phyloP scores from a whole-genome alignment of 2,797 vertebrate genomes.

The Anomalospiza imberbis region DNA sequence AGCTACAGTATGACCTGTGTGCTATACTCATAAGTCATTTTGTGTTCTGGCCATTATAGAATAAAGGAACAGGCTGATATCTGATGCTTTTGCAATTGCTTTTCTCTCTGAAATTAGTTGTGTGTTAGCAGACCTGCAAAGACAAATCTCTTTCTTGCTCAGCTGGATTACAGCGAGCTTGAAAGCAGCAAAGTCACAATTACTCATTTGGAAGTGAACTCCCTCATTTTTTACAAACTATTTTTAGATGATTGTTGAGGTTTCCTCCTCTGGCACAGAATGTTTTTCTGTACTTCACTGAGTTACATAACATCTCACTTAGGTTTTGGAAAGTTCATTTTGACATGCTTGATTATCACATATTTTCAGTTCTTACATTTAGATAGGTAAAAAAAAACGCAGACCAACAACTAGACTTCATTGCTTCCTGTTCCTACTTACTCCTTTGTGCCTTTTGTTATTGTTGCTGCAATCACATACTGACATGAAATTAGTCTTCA shows the following conservation, averaged over 20 bases:
- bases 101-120: slow-evolving; percentile 6
- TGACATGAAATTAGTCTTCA: neutral
- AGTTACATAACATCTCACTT: neutral
- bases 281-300: neutral
- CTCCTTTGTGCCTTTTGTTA: neutral
- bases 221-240: neutral
- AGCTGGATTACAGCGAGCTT: neutral
- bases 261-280: neutral
- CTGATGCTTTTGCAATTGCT: slow-evolving; percentile 4
- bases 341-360: neutral
- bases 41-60: neutral
- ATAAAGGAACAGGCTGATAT: neutral
- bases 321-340: neutral
- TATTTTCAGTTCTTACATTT: neutral
- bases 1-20: neutral
- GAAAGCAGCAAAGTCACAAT: neutral
- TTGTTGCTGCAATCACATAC: neutral
- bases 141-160: neutral
- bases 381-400: neutral
- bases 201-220: neutral
- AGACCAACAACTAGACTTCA: neutral
- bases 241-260: neutral
- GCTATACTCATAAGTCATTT: neutral
- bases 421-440: neutral
- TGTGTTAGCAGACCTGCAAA: neutral